Evolutionary conservation across 2,797 vertebrate species (phyloP), one percentile per base, ranked within the genome.

Genomic region (Amazona ochrocephala): DNA sequence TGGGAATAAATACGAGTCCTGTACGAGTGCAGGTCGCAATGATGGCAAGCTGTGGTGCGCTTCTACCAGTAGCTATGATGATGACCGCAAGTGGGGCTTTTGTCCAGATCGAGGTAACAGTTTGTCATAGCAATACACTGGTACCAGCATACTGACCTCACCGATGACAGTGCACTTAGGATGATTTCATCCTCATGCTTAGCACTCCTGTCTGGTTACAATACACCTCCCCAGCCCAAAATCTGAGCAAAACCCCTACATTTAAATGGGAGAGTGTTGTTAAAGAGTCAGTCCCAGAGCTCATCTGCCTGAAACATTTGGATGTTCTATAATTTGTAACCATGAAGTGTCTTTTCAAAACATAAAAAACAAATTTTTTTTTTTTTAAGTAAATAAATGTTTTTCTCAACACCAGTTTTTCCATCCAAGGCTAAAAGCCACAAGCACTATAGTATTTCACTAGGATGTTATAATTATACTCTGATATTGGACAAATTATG

Each of bases 41-140:
- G 99, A 99, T 2, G 99, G 99, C 71, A 99, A 99, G 93, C 97
- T 99, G 97, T 99, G 99, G 99, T 99, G 99, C 0, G 98, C 98
- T 3, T 97, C 96, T n/a, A 98, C 98, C 19, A 98, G 98, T 87
- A 99, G 97, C 95, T 99, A 99, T 1, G 99, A 99, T 1, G 99
- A 99, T 3, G 99, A 99, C 96, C 99, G 99, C 93, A 99, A 99
- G 95, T 99, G 99, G 99, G 99, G 99, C 90, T 99, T 99, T 90
- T 99, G 99, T 96, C 99, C 99, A 0, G 99, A 99, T 53, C 98
- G 99, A 98, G 99, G 99, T 99, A 97, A 75, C 7, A 14, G 16
- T 19, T 5, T 26, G 37, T 8, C 79, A 37, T 13, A 66, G 62
- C 26, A 14, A 1, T 2, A 3, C 16, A 3, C 12, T 4, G 26